Percentiles rank a stretch among this genome's conserved stretches.
These are phyloP conservation scores for Lottia scabra DNA, from an alignment of 2,888 invertebrate genomes.

Conservation along the genomic window DNA sequence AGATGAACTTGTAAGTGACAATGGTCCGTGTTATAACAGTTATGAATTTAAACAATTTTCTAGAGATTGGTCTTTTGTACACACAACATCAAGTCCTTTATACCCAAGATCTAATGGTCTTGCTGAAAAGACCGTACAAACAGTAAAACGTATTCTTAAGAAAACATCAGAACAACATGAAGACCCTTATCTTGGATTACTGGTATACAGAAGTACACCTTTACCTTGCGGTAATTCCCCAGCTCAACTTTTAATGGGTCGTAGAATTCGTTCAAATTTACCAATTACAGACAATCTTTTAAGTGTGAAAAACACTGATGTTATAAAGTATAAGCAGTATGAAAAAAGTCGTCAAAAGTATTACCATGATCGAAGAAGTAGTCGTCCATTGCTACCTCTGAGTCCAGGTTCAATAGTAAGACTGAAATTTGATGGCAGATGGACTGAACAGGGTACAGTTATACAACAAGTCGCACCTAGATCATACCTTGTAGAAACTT, in stretches of 20 bases:
- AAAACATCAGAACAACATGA: slow-evolving; percentile 11
- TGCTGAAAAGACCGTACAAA: slow-evolving; percentile 24
- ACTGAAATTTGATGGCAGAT: no score
- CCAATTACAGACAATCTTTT: not conserved
- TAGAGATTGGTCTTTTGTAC: slow-evolving; percentile 16
- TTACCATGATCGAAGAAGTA: no score
- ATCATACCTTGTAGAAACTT: slow-evolving; percentile 27
- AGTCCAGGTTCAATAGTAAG: no score
- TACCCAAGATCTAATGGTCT: slow-evolving; percentile 25
- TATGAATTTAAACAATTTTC: slow-evolving; percentile 20
- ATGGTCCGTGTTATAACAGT: slow-evolving; percentile 14
- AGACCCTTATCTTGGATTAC: slow-evolving; percentile 17
- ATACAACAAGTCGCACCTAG: no score
- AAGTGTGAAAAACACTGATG: no score
- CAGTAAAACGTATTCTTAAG: slow-evolving; percentile 25
- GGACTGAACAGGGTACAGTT: no score
- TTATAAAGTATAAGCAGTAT: no score
- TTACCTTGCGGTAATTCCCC: slow-evolving; percentile 23
- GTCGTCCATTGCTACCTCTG: no score
- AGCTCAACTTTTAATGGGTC: slow-evolving; percentile 24
- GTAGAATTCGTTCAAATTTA: slow-evolving; percentile 15
- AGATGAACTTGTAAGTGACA: slow-evolving; percentile 13
- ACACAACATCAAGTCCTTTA: slow-evolving; percentile 17
- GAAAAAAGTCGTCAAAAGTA: no score
- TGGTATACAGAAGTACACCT: slow-evolving; percentile 26